Evolutionary conservation across 2,113 vertebrate species (phyloP), one percentile per base, ranked within the genome.

Genomic region (Ammodytes dubius): DNA sequence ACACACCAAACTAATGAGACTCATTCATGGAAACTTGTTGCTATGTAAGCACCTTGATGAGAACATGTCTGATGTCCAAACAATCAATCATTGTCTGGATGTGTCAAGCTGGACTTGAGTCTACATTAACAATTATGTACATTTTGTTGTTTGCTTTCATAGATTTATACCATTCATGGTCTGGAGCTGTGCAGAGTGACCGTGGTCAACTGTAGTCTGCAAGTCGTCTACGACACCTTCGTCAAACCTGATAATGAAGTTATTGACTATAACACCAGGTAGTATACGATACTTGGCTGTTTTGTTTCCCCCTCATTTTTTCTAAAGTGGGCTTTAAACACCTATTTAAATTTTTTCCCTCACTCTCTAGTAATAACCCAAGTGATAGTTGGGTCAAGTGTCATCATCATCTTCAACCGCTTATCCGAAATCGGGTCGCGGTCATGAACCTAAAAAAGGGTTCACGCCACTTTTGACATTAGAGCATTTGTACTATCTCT

Each of bases 181-280:
- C 82, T 96, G 87, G 96, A 96, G 86, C 81, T 96, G 77, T 94
- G 93, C 58, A 93, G 90, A 87, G 95, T 97, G 83, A 95, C 96
- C 0, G 89, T 96, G 86, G 92, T 96, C 35, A 93, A 94, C 87
- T 79, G 93, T 2, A 90, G 91, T 50, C 90, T 96, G 54, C 92
- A 95, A 70, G 93, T 97, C 19, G 52, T 96, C 86, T 96, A 94
- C 11, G 95, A 96, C 70, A 86, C 90, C 0, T 95, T 96, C 89
- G 95, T 98, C 82, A 96, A 90, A 83, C 95, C 96, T 35, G 88
- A 92, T 65, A 92, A 94, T 73, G 94, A 96, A 75, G 88, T 96
- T 49, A 87, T 96, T 64, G 96, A 97, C 91, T 96, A 87, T 63
- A 96, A 96, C 73, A 95, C 87, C 75, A 96, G 95, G 95, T 97